A percentile compares a stretch with the other conserved stretches of the same genome.
These are phyloP conservation scores for Protosalanx chinensis DNA, from an alignment of 2,797 vertebrate genomes.

Conservation along the genomic window DNA sequence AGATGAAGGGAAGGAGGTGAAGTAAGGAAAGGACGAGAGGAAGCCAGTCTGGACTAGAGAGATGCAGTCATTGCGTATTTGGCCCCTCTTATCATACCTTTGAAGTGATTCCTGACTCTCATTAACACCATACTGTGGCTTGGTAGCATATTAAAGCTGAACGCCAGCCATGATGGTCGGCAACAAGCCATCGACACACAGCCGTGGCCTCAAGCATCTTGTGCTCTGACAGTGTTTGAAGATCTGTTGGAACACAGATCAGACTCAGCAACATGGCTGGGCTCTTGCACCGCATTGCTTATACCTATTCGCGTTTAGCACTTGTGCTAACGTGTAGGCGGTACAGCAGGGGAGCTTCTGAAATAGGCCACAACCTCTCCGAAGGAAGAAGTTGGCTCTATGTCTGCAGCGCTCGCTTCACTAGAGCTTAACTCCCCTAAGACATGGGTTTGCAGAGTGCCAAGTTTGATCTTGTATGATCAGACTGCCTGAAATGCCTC, in stretches of 20 bases:
- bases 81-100: constrained; percentile 65
- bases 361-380: constrained; percentile 46
- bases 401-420: constrained; percentile 31
- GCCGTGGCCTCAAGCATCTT: background rate
- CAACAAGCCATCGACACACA: background rate
- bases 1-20: constrained; percentile 52
- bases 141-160: constrained; percentile 53
- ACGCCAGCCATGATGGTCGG: constrained; percentile 22
- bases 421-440: constrained; percentile 24
- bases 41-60: constrained; percentile 66
- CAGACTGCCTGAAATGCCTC: constrained; percentile 42
- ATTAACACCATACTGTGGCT: constrained; percentile 66
- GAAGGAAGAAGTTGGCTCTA: constrained; percentile 54
- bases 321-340: background rate
- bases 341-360: constrained; percentile 44
- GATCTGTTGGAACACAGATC: background rate
- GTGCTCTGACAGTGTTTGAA: background rate
- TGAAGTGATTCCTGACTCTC: constrained; percentile 62
- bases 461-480: constrained; percentile 39
- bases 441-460: constrained; percentile 27
- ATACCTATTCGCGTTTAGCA: constrained; percentile 20
- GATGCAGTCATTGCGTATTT: constrained; percentile 47
- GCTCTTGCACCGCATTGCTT: background rate
- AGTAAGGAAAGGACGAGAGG: constrained; percentile 45
- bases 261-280: background rate